Conservation (phyloP, 1,140 invertebrate species). For the Drosophila oshimai region DNA sequence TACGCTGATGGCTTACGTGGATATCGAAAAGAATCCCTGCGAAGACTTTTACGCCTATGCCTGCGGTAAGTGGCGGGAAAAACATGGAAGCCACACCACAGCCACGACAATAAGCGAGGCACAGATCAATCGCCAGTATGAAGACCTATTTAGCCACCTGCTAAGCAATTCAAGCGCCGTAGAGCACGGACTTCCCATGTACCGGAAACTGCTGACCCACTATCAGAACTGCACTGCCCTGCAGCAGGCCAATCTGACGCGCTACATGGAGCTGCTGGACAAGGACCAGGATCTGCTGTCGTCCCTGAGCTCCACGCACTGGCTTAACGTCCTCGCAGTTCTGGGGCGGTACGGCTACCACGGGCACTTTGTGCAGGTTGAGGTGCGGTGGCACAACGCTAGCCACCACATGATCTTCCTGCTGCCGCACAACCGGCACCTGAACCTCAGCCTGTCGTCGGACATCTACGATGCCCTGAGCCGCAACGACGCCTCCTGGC, state of each 20-base stretch:
- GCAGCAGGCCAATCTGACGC: slow-evolving; percentile 9
- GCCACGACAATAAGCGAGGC: slow-evolving; percentile 51
- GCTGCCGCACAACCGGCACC: slow-evolving; percentile 51
- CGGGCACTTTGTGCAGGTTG: slow-evolving; percentile 49
- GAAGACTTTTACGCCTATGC: slow-evolving; percentile 94
- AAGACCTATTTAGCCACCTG: slow-evolving; percentile 31
- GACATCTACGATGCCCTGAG: slow-evolving; percentile 35
- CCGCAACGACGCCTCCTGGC: not conserved
- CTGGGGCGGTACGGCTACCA: slow-evolving; percentile 58
- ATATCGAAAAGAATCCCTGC: slow-evolving; percentile 90
- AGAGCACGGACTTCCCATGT: slow-evolving; percentile 34
- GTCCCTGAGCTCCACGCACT: slow-evolving; percentile 9
- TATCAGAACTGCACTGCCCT: slow-evolving; percentile 39
- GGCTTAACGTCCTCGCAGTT: slow-evolving; percentile 43
- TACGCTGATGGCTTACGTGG: slow-evolving; percentile 86
- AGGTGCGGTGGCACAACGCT: slow-evolving; percentile 51
- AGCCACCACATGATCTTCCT: slow-evolving; percentile 50
- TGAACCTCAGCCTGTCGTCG: slow-evolving; percentile 36
- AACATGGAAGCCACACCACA: slow-evolving; percentile 35
- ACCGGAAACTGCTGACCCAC: slow-evolving; percentile 42
- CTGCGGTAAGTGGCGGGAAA: slow-evolving; percentile 91
- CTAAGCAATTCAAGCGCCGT: not conserved
- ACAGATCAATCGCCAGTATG: slow-evolving; percentile 41
- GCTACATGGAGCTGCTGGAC: slow-evolving; percentile 45
- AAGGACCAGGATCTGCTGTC: not conserved